These are phyloP conservation scores for Lucilia sericata DNA, from an alignment of 1,140 invertebrate species.

Conservation along the genomic window DNA sequence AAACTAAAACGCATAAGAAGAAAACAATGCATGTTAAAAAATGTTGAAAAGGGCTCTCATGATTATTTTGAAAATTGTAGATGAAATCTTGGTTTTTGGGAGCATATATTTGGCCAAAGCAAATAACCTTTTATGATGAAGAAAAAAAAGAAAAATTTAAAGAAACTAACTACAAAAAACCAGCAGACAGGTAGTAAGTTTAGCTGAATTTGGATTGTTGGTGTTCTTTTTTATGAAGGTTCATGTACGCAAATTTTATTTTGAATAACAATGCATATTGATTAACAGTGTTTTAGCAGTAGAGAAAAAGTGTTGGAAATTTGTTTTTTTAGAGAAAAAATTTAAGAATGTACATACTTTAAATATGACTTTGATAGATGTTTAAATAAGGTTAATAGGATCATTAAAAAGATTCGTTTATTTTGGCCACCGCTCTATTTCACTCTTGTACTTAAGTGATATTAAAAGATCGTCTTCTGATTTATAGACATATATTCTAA, in stretches of 20 bases:
- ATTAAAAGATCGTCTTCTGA: too few species aligned
- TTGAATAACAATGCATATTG: conserved; percentile 37
- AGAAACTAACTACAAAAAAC: neutral
- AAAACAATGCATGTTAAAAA: neutral
- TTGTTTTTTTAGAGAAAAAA: neutral
- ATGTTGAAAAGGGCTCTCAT: conserved; percentile 37
- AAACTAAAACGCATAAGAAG: neutral
- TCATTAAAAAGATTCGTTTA: too few species aligned
- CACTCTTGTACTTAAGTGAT: too few species aligned
- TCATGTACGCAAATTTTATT: conserved; percentile 38
- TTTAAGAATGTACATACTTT: too few species aligned
- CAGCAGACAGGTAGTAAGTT: neutral
- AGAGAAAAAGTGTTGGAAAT: neutral
- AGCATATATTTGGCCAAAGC: neutral
- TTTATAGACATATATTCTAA: too few species aligned
- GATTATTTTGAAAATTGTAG: conserved; percentile 32
- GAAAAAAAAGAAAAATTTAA: too few species aligned
- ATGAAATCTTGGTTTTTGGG: neutral
- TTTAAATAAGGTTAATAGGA: too few species aligned
- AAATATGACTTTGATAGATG: too few species aligned
- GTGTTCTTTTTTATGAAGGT: neutral
- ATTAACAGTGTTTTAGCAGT: conserved; percentile 16
- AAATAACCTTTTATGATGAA: neutral
- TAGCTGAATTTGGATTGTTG: neutral
- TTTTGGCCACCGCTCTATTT: too few species aligned